phyloP scores from a whole-genome alignment of 2,113 vertebrate genomes.

The Hippocampus guttulatus region DNA sequence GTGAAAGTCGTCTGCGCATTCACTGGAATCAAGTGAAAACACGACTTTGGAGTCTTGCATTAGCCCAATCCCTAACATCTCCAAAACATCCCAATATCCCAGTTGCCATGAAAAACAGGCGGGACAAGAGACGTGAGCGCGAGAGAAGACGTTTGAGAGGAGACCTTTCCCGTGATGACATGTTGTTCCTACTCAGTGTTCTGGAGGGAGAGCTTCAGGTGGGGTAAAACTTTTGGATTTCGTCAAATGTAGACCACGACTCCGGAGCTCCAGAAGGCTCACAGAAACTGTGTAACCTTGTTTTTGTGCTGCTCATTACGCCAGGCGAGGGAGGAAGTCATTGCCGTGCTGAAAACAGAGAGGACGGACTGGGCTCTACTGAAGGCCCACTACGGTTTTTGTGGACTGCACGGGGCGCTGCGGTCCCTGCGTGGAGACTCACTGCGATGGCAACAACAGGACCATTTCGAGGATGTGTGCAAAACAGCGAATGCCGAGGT shows the following conservation, averaged over 20 bases:
- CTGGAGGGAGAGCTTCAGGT: slow-evolving; percentile 62
- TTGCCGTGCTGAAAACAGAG: slow-evolving; percentile 82
- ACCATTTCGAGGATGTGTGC: slow-evolving; percentile 78
- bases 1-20: neutral
- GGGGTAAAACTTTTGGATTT: neutral
- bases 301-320: slow-evolving; percentile 18
- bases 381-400: slow-evolving; percentile 82
- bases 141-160: slow-evolving; percentile 6
- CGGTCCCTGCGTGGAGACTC: slow-evolving; percentile 82
- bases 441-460: slow-evolving; percentile 70
- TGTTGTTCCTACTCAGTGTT: slow-evolving; percentile 56
- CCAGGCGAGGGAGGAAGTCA: slow-evolving; percentile 87
- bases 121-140: slow-evolving; percentile 12
- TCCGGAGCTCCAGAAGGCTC: neutral
- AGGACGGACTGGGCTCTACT: slow-evolving; percentile 80
- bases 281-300: neutral
- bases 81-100: neutral
- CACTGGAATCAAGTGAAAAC: slow-evolving; percentile 4
- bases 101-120: slow-evolving; percentile 6
- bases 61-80: neutral
- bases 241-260: slow-evolving; percentile 1
- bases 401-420: slow-evolving; percentile 77
- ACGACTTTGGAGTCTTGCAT: neutral
- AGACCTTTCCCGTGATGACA: slow-evolving; percentile 47
- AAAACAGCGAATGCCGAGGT: slow-evolving; percentile 82